Base-by-base conservation (phyloP, 2,113 vertebrate species). In the Typhlomys cinereus region DNA sequence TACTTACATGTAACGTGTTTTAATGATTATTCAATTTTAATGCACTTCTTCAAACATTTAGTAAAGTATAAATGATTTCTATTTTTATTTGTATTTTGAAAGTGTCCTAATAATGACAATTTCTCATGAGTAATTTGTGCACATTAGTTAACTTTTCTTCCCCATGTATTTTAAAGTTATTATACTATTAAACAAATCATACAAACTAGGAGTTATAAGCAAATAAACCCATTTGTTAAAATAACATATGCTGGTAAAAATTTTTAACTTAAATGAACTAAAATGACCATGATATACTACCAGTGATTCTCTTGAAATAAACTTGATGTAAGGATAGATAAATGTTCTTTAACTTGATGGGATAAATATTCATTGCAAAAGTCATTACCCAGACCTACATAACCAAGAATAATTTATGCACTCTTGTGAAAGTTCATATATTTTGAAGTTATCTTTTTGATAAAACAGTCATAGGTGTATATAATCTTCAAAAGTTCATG, bases 31-130 rank as follows among this genome's bases (percentile, higher is more conserved):
- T 91, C 8, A 74, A 70, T 71, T 94, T 91, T 92, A 85, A 59
- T 41, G 20, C 39, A 46, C 13, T 78, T 89, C 29, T 83, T 54
- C 4, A 75, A 59, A 66, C 17, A 71, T 14, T 89, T 80, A 9
- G 34, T 34, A 92, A 92, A 71, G 41, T 34, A 89, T 70, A 61
- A 52, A 41, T 73, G 48, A 29, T 8, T 48, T 91, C 64, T 62
- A 54, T 21, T 88, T 73, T 73, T 79, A 46, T 59, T 85, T 82
- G 50, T 46, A 93, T 57, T 88, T 92, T 91, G n/a, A 84, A 84
- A 57, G 75, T 89, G 9, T 85, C 41, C 29, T 85, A 74, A 86
- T 23, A 44, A 57, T n/a, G 46, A 81, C 46, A 34, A 2, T 21
- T 10, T 93, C 21, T 13, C 27, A 57, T 91, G 69, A 85, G 91